Evolutionary conservation across 2,113 vertebrate genomes (phyloP).

Genomic region (Aix galericulata): DNA sequence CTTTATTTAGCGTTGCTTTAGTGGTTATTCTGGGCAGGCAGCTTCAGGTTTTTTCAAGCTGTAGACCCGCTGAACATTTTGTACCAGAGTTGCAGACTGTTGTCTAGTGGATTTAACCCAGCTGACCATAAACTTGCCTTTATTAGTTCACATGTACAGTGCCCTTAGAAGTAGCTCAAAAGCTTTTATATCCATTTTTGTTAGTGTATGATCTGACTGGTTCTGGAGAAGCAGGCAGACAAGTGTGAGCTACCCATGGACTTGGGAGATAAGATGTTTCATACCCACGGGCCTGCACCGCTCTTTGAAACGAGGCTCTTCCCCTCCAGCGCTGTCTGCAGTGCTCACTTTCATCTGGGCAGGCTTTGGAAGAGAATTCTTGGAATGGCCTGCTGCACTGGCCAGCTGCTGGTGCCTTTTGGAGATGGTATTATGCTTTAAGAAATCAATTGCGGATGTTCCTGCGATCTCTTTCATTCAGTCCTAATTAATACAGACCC

Average conservation of each 20-base stretch:
- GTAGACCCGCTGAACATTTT: background rate
- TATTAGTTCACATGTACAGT: background rate
- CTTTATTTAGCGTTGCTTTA: background rate
- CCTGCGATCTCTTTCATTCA: background rate
- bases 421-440: background rate
- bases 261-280: background rate
- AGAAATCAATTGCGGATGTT: background rate
- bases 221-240: background rate
- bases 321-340: background rate
- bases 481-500: background rate
- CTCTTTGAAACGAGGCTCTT: constrained; percentile 4
- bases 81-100: background rate
- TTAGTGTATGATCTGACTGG: background rate
- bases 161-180: constrained; percentile 9
- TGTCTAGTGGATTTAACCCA: background rate
- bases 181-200: background rate
- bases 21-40: background rate
- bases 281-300: background rate
- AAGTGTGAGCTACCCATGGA: background rate
- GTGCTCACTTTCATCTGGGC: background rate
- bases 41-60: background rate
- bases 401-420: background rate
- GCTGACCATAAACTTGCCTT: background rate
- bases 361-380: background rate
- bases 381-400: background rate